phyloP scores from a whole-genome alignment of 2,797 vertebrate genomes.

The Oreonectes daqikongensis region DNA sequence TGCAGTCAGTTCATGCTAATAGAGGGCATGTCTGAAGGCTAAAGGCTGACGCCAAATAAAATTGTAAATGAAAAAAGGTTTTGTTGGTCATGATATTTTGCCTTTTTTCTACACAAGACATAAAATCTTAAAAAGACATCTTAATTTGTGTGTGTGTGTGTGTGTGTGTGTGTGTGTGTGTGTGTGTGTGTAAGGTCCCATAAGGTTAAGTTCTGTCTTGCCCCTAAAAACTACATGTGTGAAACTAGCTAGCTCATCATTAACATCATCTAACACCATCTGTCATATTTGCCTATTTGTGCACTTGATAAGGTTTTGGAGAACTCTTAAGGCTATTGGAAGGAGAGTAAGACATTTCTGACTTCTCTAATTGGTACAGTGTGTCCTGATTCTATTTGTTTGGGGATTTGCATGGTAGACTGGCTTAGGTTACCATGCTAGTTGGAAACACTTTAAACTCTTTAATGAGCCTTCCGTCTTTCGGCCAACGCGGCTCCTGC shows the following conservation, averaged over 20 bases:
- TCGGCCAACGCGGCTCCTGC: conserved; percentile 64
- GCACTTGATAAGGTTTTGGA: conserved; percentile 30
- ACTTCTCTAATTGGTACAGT: conserved; percentile 51
- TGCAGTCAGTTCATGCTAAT: background rate
- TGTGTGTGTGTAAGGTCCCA: background rate
- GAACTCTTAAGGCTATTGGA: conserved; percentile 30
- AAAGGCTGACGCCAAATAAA: background rate
- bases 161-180: background rate
- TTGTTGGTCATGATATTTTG: background rate
- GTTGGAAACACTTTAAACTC: conserved; percentile 61
- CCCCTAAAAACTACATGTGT: conserved; percentile 21
- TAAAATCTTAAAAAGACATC: background rate
- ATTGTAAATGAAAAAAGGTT: background rate
- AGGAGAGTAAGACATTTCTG: conserved; percentile 29
- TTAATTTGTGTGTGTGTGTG: background rate
- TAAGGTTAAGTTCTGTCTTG: background rate
- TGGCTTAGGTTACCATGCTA: conserved; percentile 64
- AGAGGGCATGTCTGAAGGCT: background rate
- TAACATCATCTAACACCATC: conserved; percentile 25
- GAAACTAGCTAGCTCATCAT: conserved; percentile 30
- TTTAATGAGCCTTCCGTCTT: conserved; percentile 62
- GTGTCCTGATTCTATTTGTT: conserved; percentile 52
- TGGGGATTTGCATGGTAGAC: conserved; percentile 61
- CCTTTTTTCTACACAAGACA: background rate
- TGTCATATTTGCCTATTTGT: conserved; percentile 3